A percentile compares a stretch with the other conserved stretches of the same genome.
These are phyloP conservation scores for Dendrophyllia cribrosa DNA, from an alignment of 64 coral and sea anemone genomes.

Conservation along the genomic window DNA sequence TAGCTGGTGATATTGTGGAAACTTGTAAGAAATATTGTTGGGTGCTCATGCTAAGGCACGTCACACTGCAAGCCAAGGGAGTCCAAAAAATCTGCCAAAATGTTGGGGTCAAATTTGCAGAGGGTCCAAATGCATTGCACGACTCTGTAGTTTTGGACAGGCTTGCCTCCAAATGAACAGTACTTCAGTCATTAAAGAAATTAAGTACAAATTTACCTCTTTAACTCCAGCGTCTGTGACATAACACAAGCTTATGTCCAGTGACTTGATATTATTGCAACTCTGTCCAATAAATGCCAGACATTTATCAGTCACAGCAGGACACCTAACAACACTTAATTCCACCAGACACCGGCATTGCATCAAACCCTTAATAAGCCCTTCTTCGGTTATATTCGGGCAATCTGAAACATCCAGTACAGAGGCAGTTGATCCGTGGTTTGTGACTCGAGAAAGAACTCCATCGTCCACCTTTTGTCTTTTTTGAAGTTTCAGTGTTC, in stretches of 20 bases:
- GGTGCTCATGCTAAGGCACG: no score
- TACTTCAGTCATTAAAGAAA: no score
- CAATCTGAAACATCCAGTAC: slow-evolving; percentile 85
- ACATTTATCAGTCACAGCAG: slow-evolving; percentile 57
- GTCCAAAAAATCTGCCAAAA: no score
- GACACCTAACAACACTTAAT: slow-evolving; percentile 62
- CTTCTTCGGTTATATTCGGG: slow-evolving; percentile 65
- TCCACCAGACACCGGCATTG: slow-evolving; percentile 69
- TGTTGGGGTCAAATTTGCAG: no score
- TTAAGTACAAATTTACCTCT: slow-evolving; percentile 47
- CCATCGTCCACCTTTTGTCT: slow-evolving; percentile 58
- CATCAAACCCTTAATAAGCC: slow-evolving; percentile 41
- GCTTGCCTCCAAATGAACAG: no score
- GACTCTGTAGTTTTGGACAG: no score
- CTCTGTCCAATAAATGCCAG: slow-evolving; percentile 68
- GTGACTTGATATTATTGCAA: slow-evolving; percentile 54
- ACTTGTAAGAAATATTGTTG: no score
- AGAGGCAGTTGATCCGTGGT: slow-evolving; percentile 26
- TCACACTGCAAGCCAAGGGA: no score
- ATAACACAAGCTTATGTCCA: slow-evolving; percentile 86
- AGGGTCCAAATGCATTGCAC: no score
- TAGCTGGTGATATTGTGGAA: no score
- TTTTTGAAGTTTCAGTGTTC: slow-evolving; percentile 50
- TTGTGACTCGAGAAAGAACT: slow-evolving; percentile 60
- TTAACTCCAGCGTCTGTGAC: slow-evolving; percentile 82